Evolutionary conservation across 1,140 invertebrate species (phyloP).

Genomic region (Galleria mellonella): DNA sequence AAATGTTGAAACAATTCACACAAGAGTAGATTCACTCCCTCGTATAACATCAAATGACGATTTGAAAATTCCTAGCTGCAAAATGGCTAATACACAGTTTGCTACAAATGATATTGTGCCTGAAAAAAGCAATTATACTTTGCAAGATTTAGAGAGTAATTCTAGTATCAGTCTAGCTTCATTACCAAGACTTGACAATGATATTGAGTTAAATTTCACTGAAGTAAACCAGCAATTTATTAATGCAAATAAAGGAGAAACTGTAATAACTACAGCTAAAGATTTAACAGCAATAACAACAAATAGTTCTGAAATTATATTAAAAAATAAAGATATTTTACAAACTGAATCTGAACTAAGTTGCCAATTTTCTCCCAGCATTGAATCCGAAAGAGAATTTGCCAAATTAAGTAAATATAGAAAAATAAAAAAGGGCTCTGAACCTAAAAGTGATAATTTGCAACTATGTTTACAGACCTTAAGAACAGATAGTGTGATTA

Average conservation of each 20-base stretch:
- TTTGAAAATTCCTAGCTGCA: slow-evolving; percentile 43
- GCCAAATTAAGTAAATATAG: slow-evolving; percentile 62
- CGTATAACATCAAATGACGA: slow-evolving; percentile 13
- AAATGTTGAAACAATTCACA: slow-evolving; percentile 10
- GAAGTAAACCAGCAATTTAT: slow-evolving; percentile 70
- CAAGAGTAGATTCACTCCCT: slow-evolving; percentile 5
- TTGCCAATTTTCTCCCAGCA: slow-evolving; percentile 12
- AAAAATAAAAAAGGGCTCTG: slow-evolving; percentile 36
- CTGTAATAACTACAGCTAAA: slow-evolving; percentile 17
- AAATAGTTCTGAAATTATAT: not conserved
- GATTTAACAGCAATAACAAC: slow-evolving; percentile 15
- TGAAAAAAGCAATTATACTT: slow-evolving; percentile 38
- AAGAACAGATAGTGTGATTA: slow-evolving; percentile 62
- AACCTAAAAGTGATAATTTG: slow-evolving; percentile 8
- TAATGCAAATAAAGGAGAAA: slow-evolving; percentile 56
- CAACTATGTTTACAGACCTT: slow-evolving; percentile 9
- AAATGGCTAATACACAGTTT: slow-evolving; percentile 44
- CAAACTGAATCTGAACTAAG: slow-evolving; percentile 4
- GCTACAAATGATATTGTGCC: slow-evolving; percentile 20
- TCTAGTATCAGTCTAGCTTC: slow-evolving; percentile 58
- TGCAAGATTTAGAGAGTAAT: slow-evolving; percentile 58
- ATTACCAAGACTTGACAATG: slow-evolving; percentile 59
- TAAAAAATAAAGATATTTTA: slow-evolving; percentile 7
- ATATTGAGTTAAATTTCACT: slow-evolving; percentile 64
- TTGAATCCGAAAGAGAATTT: slow-evolving; percentile 38